Evolutionary conservation across 2,113 vertebrate genomes (phyloP), one percentile per base, ranked within the genome.

Genomic region (Fukomys damarensis): DNA sequence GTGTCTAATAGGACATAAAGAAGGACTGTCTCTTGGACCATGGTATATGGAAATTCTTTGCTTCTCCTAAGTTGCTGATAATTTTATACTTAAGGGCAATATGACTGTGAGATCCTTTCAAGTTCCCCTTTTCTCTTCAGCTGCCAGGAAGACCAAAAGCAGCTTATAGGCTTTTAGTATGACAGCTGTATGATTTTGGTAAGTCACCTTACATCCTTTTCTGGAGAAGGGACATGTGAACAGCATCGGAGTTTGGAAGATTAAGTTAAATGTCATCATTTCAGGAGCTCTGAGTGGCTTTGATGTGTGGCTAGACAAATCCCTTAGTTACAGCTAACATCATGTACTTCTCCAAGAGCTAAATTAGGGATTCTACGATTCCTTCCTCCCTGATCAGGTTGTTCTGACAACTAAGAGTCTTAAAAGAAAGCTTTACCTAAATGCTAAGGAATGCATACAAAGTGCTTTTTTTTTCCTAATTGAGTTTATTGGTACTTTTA

Each of bases 361-460:
- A 26, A 81, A 90, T 80, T 61, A 95, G 16, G 65, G 58, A 54
- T 16, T n/a, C 59, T 41, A 56, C 10, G 43, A 74, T 90, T 76
- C 28, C 56, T 93, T 86, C 68, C 3, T 86, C 54, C 35, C 52
- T 85, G 54, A 14, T 82, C 61, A 80, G 80, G 35, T 13, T 89
- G 65, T 35, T 84, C 14, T 80, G 61, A 80, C 13, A 30, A 91
- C 0, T 43, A 86, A 93, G 43, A 83, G 79, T 35, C 86, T 72
- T 90, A 52, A 81, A 88, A 79, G 59, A 95, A 92, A 19, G 17
- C 26, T 89, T 94, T 86, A 35, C n/a, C 70, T 84, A 92, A 87
- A 92, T 89, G 52, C 22, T 80, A 89, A 92, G 35, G 32, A 54
- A 93, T n/a, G 76, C 61, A 58, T 14, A 72, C 28, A 85, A 83